Base-by-base conservation (phyloP, 2,888 invertebrate genomes). In the Sminthurides aquaticus region DNA sequence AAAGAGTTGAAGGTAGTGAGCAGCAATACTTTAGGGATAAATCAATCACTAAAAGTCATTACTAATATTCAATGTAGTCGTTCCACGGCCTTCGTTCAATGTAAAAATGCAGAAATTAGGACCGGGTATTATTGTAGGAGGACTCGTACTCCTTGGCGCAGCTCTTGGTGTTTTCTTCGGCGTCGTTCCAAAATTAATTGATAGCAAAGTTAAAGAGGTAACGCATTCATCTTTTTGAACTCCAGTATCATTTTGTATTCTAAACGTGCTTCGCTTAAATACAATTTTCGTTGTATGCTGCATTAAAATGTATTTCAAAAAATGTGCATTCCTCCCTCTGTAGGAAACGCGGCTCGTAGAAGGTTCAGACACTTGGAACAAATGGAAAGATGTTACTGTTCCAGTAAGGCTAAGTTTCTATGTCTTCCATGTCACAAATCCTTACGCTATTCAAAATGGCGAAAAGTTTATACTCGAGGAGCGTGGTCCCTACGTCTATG, bases 381-480 rank as follows among this genome's bases (percentile, higher is more conserved):
- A 71, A 65, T 74, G 74, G 74, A 34, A 20, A 0, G 55, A 74
- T 25, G 49, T 71, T 18, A 65, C 70, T 1, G 57, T 71, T n/a
- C 74, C 71, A 1, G 67, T 73, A 15, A 65, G 62, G 26, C 25
- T 70, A 2, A 71, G 67, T 52, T 63, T 71, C 49, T 60, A 69
- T 25, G 18, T 74, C 26, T 74, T 73, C 66, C 69, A 74, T 64
- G 67, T 74, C 1, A 71, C 69, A 1, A 74, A 74, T 65, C 68
- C 72, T 0, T 52, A 69, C 1, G 70, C 70, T 49, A 66, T 73
- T 55, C 27, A 49, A n/a, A 52, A 57, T 0, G 62, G 60, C n/a
- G 57, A 55, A 25, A 65, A 49, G 20, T 55, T 55, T 18, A 62
- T 22, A 15, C 57, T 68, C 3, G 18, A 34, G 15, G 65, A 68